Base-by-base conservation (phyloP, 1,140 invertebrate species). In the Caenorhabditis remanei region DNA sequence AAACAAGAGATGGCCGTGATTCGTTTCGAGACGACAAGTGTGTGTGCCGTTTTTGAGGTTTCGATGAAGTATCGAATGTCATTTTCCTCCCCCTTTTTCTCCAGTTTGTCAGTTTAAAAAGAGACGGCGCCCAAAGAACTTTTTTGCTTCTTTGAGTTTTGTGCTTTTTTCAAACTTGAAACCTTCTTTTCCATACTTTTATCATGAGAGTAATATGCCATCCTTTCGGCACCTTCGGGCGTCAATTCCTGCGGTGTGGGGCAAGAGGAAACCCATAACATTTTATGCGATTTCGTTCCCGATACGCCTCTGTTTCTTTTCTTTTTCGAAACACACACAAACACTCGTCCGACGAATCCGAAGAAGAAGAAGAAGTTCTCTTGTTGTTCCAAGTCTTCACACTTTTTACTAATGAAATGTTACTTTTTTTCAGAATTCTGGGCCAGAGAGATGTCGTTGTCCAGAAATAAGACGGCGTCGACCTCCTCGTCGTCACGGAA, bases 211-310 rank as follows among this genome's bases (percentile, higher is more conserved):
- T 19, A n/a, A 58, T 58, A 19, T 58, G 16, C 65, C 4, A 19
- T 40, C 14, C 7, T 11, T 32, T 65, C 32, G 32, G 32, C 32
- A 32, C 32, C 32, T n/a, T n/a, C 32, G 32, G 32, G 63, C 24
- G 11, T 43, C 11, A 24, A 32, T 32, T 50, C 40, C 2, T 50
- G 46, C 71, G 46, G 71, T 79, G 46, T 6, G 11, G 32, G n/a
- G 65, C 11, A 43, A 50, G 53, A 50, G 21, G 24, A 79, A 79
- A 79, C 71, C 46, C 71, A 79, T 79, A 79, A 79, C 71, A 21
- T 79, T 79, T 79, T 79, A 79, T 79, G 71, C 46, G 71, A 79
- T 79, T 79, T 79, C 71, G 71, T 79, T 79, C 71, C 46, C 71
- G 71, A 79, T 79, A 79, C 43, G 71, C 71, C 71, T 50, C 16